These are phyloP conservation scores for Rhynchotus rufescens DNA, from an alignment of 2,797 vertebrate species.

Conservation along the genomic window DNA sequence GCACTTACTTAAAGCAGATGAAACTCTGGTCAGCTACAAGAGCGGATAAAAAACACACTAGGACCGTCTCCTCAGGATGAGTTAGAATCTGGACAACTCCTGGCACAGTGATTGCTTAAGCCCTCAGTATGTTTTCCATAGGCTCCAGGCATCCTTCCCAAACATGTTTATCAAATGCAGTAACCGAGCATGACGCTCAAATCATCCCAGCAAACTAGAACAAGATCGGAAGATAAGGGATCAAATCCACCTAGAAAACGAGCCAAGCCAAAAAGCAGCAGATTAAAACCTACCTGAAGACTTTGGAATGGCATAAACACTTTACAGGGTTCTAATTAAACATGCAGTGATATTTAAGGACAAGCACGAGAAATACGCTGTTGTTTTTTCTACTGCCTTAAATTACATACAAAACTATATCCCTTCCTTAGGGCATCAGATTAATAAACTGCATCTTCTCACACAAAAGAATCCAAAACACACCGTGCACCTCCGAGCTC, in stretches of 20 bases:
- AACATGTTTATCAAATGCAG: not conserved
- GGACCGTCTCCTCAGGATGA: not conserved
- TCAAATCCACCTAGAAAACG: not conserved
- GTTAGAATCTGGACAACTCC: slow-evolving; percentile 21
- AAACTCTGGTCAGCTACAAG: slow-evolving; percentile 25
- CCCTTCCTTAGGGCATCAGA: not conserved
- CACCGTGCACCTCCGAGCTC: not conserved
- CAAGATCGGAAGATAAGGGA: not conserved
- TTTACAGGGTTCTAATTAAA: not conserved
- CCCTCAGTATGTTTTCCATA: slow-evolving; percentile 21
- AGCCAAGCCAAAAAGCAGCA: not conserved
- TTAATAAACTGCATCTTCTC: not conserved
- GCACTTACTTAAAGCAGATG: not conserved
- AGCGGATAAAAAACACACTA: slow-evolving; percentile 10
- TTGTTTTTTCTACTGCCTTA: not conserved
- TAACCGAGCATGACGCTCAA: not conserved
- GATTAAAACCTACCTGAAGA: slow-evolving; percentile 1
- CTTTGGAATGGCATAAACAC: not conserved
- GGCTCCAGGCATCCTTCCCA: not conserved
- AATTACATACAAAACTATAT: not conserved
- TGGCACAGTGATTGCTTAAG: not conserved
- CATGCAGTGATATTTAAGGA: not conserved
- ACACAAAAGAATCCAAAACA: not conserved
- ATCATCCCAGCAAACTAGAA: not conserved
- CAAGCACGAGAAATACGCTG: not conserved